Conservation (phyloP, 2,888 invertebrate species). For the Stegana nigrithorax region DNA sequence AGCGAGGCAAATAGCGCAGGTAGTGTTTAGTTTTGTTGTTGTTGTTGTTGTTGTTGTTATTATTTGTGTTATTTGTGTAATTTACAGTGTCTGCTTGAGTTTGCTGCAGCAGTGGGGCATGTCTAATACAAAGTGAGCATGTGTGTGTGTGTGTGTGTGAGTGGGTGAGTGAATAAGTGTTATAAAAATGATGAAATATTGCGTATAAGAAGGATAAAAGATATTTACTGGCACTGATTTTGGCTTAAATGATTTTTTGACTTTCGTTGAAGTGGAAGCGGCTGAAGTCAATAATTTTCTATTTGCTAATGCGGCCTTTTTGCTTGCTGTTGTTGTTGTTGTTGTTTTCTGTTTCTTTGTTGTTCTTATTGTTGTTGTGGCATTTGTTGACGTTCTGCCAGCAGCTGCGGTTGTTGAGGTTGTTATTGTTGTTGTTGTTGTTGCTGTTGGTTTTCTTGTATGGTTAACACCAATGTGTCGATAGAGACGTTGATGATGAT, state of each 20-base stretch:
- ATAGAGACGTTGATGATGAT: slow-evolving; percentile 8
- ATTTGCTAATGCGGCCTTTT: no score
- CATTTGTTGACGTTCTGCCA: slow-evolving; percentile 12
- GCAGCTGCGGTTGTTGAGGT: slow-evolving; percentile 17
- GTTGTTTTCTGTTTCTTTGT: slow-evolving; percentile 31
- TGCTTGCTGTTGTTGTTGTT: slow-evolving; percentile 22
- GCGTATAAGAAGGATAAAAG: background rate
- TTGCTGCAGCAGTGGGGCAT: no score
- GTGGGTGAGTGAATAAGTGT: background rate
- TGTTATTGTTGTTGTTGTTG: slow-evolving; percentile 7
- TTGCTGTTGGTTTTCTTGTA: slow-evolving; percentile 25
- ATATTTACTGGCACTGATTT: slow-evolving; percentile 54
- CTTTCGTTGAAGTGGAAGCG: slow-evolving; percentile 7
- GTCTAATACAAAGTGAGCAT: no score
- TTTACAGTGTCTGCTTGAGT: no score
- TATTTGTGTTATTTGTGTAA: background rate
- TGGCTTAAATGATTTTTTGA: slow-evolving; percentile 38
- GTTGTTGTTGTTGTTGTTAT: background rate
- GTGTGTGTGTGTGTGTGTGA: background rate
- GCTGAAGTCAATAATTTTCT: background rate
- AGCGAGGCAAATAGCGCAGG: background rate
- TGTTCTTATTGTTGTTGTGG: slow-evolving; percentile 16
- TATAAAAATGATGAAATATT: background rate
- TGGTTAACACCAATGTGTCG: slow-evolving; percentile 5
- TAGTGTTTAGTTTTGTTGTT: background rate